These are phyloP conservation scores for Cephus spinipes DNA, from an alignment of 2,888 invertebrate species.

Conservation along the genomic window DNA sequence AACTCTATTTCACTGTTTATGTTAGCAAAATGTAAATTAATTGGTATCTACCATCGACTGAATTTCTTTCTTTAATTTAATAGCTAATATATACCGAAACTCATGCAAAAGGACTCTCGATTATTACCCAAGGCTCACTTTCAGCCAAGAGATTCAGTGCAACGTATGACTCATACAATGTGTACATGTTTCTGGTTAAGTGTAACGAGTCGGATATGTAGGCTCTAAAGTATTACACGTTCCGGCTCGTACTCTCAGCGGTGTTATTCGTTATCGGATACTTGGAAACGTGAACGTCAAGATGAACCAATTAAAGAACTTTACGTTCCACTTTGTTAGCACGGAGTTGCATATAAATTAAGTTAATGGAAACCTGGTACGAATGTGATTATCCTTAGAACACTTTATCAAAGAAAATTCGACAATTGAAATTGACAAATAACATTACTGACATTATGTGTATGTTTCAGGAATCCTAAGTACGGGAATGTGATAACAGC, in stretches of 20 bases:
- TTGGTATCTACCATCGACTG: neutral
- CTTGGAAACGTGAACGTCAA: neutral
- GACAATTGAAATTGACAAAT: neutral
- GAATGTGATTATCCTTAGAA: neutral
- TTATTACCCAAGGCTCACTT: neutral
- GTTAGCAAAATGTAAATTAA: neutral
- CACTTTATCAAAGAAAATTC: neutral
- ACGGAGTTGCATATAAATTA: neutral
- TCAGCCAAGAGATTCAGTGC: neutral
- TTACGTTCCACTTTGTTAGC: neutral
- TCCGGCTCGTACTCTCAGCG: neutral
- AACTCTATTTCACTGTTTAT: neutral
- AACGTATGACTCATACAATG: neutral
- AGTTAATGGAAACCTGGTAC: too few species aligned
- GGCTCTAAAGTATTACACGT: neutral
- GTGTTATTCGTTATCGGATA: neutral
- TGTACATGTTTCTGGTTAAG: neutral
- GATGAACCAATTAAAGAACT: neutral
- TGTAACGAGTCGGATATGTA: neutral
- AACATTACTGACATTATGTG: neutral
- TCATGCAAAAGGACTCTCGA: neutral
- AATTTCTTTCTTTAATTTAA: too few species aligned
- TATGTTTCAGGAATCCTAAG: neutral
- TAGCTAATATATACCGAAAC: neutral
- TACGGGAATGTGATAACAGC: neutral